Evolutionary conservation across 2,797 vertebrate genomes (phyloP).

Genomic region (Anomalospiza imberbis): DNA sequence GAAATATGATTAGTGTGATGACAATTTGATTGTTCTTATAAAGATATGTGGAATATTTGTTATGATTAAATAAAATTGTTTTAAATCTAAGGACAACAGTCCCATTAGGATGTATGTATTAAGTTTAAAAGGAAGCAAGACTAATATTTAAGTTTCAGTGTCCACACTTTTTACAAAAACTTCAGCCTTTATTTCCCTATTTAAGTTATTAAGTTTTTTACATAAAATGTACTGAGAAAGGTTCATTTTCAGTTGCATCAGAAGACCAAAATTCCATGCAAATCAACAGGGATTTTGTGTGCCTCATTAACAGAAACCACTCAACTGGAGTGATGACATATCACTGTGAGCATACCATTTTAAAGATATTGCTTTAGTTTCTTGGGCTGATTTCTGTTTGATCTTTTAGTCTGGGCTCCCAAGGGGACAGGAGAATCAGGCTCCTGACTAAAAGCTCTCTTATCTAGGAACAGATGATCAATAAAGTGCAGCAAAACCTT

Average conservation of each 20-base stretch:
- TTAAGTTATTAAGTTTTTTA: neutral
- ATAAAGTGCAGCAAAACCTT: neutral
- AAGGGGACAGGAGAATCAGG: neutral
- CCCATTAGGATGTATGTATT: neutral
- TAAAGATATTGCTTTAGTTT: neutral
- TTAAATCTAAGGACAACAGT: neutral
- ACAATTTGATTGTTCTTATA: neutral
- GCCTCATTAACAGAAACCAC: rapidly evolving
- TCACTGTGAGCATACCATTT: neutral
- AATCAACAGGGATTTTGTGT: neutral
- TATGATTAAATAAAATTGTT: neutral
- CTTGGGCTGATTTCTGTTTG: neutral
- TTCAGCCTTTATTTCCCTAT: neutral
- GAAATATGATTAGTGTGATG: neutral
- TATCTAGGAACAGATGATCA: neutral
- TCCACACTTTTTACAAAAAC: neutral
- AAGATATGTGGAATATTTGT: neutral
- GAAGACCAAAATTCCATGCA: neutral
- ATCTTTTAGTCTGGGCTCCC: neutral
- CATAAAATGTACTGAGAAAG: neutral
- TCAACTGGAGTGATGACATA: neutral
- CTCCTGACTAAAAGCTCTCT: neutral
- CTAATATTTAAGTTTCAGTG: neutral
- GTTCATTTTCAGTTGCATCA: neutral
- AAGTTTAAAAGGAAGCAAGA: neutral